Evolutionary conservation across 2,888 invertebrate species (phyloP).

Genomic region (Abrostola tripartita): DNA sequence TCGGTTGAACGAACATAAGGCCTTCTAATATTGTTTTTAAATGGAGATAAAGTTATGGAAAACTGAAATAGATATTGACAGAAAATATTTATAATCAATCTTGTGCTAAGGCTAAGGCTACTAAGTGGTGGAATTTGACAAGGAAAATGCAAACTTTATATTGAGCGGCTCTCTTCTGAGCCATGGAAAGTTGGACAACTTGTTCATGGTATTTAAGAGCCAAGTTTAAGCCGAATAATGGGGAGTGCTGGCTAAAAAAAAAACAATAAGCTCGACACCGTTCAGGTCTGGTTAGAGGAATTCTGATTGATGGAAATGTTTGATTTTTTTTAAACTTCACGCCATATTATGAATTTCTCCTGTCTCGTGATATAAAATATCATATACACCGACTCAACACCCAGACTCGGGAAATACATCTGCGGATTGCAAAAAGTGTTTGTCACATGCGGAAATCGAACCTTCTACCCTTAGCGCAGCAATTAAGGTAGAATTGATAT

Average conservation of each 20-base stretch:
- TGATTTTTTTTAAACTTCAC: too few species aligned
- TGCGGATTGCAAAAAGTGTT: too few species aligned
- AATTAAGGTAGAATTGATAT: too few species aligned
- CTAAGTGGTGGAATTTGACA: conserved; percentile 63
- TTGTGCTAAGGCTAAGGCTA: conserved; percentile 41
- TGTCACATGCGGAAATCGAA: too few species aligned
- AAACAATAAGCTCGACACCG: conserved; percentile 8
- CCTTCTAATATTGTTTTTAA: too few species aligned
- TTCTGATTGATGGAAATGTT: background rate
- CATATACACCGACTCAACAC: too few species aligned
- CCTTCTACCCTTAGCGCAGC: too few species aligned
- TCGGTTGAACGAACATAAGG: too few species aligned
- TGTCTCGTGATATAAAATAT: too few species aligned
- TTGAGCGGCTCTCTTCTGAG: conserved; percentile 63
- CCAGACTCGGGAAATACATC: too few species aligned
- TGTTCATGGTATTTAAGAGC: conserved; percentile 68
- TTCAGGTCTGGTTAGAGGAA: background rate
- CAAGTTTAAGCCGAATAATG: conserved; percentile 61
- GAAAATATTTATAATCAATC: conserved; percentile 42
- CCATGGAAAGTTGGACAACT: conserved; percentile 53
- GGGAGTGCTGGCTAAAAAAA: conserved; percentile 24
- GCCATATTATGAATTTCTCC: too few species aligned
- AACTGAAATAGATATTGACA: conserved; percentile 2
- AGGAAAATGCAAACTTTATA: conserved; percentile 66
- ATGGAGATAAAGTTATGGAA: background rate